Conservation (phyloP, 2,113 vertebrate species). For the Charina bottae region DNA sequence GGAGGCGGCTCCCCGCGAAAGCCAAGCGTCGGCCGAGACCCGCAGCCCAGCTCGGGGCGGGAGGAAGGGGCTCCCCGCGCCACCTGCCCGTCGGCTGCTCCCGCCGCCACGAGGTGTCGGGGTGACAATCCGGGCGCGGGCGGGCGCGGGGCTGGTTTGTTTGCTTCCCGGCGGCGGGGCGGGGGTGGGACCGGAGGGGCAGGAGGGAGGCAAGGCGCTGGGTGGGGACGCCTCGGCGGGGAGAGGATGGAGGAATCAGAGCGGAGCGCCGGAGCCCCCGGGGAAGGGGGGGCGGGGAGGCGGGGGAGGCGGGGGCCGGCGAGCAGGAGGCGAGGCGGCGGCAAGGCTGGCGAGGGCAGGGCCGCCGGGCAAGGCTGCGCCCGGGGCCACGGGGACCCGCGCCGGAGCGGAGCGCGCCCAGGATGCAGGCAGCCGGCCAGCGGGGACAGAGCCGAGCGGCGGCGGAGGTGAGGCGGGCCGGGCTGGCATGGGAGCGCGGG, state of each 20-base stretch:
- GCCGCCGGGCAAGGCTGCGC: background rate
- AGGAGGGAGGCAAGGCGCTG: background rate
- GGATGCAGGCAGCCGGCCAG: no score
- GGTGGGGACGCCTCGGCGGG: background rate
- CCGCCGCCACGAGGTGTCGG: background rate
- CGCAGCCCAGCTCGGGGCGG: background rate
- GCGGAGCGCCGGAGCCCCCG: background rate
- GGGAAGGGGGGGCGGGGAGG: background rate
- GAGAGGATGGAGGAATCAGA: background rate
- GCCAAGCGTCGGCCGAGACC: background rate
- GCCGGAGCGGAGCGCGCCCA: background rate
- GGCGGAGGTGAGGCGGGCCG: background rate
- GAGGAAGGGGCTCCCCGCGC: background rate
- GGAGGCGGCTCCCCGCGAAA: no score
- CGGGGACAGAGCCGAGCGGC: background rate
- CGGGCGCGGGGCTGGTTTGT: background rate
- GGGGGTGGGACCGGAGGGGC: background rate
- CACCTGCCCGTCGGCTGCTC: background rate
- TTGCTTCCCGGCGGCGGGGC: constrained; percentile 12
- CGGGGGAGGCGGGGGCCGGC: background rate
- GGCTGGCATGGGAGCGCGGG: accelerated
- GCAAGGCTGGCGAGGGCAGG: background rate
- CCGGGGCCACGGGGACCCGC: background rate
- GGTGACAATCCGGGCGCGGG: background rate
- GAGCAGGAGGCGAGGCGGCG: background rate